Conservation (phyloP, 2,797 vertebrate genomes). For the Scyliorhinus canicula region DNA sequence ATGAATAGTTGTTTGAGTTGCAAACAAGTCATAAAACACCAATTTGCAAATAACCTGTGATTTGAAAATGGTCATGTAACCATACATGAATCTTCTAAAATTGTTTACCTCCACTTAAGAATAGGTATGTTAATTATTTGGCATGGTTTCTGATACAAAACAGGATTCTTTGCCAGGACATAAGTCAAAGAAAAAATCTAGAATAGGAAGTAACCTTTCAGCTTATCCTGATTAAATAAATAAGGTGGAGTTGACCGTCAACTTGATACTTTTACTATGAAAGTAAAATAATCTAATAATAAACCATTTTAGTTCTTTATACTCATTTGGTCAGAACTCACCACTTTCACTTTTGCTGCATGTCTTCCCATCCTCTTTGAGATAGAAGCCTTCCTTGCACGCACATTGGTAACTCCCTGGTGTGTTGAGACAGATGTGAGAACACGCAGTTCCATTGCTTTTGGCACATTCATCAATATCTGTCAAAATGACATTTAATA, state of each 20-base stretch:
- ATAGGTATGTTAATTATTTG: neutral
- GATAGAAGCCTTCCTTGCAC: constrained; percentile 75
- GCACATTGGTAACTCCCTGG: constrained; percentile 85
- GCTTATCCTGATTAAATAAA: neutral
- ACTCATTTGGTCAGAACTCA: constrained; percentile 46
- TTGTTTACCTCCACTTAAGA: neutral
- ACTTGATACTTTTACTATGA: neutral
- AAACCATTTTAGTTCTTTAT: neutral
- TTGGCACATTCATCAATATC: constrained; percentile 83
- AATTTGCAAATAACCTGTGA: neutral
- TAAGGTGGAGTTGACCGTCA: constrained; percentile 15
- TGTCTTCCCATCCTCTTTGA: constrained; percentile 75
- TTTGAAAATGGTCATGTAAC: neutral
- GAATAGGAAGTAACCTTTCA: neutral
- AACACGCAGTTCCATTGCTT: constrained; percentile 71
- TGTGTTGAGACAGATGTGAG: constrained; percentile 83
- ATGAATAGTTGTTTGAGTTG: neutral
- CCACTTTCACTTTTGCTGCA: constrained; percentile 83
- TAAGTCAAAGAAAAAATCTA: neutral
- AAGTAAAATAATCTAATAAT: neutral
- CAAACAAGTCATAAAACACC: neutral
- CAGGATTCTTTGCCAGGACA: neutral
- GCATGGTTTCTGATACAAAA: neutral
- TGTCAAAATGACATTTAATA: constrained; percentile 46
- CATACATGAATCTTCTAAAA: neutral